Evolutionary conservation across 2,113 vertebrate genomes (phyloP), one percentile per base, ranked within the genome.

Genomic region (Progne subis): DNA sequence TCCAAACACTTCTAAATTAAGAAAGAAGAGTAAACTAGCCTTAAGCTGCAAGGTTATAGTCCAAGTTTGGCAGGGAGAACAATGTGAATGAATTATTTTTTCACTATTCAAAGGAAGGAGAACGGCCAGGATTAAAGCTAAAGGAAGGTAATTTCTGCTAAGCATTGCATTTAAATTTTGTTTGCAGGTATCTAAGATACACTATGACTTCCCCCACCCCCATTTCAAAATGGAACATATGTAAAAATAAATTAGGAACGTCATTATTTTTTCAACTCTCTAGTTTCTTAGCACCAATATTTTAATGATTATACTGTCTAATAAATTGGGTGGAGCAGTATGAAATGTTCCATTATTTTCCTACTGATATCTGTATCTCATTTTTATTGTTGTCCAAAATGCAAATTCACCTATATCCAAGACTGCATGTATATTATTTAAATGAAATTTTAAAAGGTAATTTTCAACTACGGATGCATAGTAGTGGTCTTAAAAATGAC

Each of bases 171-270:
- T 57, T 47, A 41, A 75, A 44, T 79, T 89, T 52, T 53, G 15
- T 55, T 83, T 65, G 14, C 2, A 52, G 21, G 5, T 43, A 75
- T 44, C 18, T 41, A 53, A 50, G 64, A 47, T 12, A n/a, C 0
- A 0, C 39, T 11, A 43, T 5, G 7, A 53, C 20, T 24, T 12
- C 7, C 2, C 3, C 4, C 13, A 12, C 0, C 5, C 3, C 2
- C 13, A 60, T 24, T 77, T 92, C 55, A 78, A 74, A 90, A 78
- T 34, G 5, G 20, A 80, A 55, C 8, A 41, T 25, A 74, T 1
- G 2, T 12, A 77, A 80, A 76, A 90, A 50, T 47, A 82, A 79
- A 39, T 28, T 39, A 61, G 34, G 25, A 39, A 61, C 15, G 34
- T 41, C 17, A 18, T 61, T 28, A 39, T 69, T 94, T 91, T 96